These are phyloP conservation scores for Stramonita haemastoma DNA, from an alignment of 2,888 invertebrate species.

Conservation along the genomic window DNA sequence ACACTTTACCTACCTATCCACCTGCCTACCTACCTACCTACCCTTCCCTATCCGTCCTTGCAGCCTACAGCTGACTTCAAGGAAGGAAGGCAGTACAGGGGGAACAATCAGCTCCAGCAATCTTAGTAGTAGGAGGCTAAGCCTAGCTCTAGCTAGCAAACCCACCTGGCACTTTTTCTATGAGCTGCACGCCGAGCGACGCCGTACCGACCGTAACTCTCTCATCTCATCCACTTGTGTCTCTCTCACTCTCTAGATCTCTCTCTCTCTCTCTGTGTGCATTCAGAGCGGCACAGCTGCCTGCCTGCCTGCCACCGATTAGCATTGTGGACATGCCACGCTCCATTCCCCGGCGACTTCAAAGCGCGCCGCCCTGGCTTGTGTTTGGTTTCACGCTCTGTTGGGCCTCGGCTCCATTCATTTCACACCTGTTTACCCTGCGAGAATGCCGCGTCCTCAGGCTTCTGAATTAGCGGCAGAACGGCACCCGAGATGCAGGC, in stretches of 20 bases:
- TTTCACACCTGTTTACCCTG: constrained; percentile 20
- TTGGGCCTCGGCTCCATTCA: background rate
- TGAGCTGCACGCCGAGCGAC: background rate
- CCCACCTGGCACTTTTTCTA: background rate
- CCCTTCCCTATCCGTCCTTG: too few species aligned
- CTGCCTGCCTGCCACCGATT: constrained; percentile 5
- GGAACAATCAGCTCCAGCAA: too few species aligned
- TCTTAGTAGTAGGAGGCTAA: too few species aligned
- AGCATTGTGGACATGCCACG: constrained; percentile 30
- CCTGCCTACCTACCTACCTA: too few species aligned
- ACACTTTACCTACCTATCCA: too few species aligned
- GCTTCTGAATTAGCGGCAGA: background rate
- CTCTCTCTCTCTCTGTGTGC: background rate
- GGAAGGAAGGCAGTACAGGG: too few species aligned
- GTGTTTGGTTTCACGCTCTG: constrained; percentile 28
- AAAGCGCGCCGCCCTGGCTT: constrained; percentile 14
- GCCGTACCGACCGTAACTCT: background rate
- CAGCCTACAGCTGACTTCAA: too few species aligned
- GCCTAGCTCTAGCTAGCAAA: too few species aligned
- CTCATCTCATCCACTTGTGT: constrained; percentile 6
- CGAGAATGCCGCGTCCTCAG: constrained; percentile 6
- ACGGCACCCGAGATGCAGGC: background rate
- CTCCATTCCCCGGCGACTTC: background rate
- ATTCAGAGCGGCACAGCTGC: too few species aligned
- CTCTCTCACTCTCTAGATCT: background rate